Conservation (phyloP, 2,797 vertebrate genomes). For the Cuculus canorus region DNA sequence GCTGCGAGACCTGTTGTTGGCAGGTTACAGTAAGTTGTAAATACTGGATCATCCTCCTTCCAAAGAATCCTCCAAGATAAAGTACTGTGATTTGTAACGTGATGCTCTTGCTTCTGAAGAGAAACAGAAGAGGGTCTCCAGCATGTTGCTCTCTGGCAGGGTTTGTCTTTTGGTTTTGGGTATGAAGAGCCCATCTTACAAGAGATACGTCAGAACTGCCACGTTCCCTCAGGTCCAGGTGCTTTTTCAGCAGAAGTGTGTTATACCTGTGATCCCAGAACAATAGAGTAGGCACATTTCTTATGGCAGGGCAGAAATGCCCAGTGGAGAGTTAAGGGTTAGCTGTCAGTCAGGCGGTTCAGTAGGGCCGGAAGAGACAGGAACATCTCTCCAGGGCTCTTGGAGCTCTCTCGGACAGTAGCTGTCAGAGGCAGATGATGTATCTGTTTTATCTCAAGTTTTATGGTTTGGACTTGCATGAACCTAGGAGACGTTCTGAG, state of each 20-base stretch:
- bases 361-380: neutral
- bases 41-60: neutral
- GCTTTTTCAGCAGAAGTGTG: neutral
- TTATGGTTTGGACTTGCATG: neutral
- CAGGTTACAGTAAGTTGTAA: neutral
- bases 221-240: neutral
- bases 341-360: neutral
- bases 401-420: neutral
- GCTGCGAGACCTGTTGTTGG: neutral
- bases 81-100: rapidly evolving
- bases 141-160: too few relatives aligned
- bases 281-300: neutral
- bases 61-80: neutral
- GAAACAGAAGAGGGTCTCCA: neutral
- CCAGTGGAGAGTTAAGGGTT: neutral
- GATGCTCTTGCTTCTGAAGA: neutral
- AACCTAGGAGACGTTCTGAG: neutral
- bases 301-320: neutral
- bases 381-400: rapidly evolving
- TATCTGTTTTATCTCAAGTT: neutral
- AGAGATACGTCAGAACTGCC: rapidly evolving
- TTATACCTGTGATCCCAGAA: neutral
- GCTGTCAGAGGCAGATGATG: neutral
- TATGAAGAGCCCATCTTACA: neutral
- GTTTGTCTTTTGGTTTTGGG: neutral